Conservation (phyloP, 2,888 invertebrate species). For the Calliscelio sp. region DNA sequence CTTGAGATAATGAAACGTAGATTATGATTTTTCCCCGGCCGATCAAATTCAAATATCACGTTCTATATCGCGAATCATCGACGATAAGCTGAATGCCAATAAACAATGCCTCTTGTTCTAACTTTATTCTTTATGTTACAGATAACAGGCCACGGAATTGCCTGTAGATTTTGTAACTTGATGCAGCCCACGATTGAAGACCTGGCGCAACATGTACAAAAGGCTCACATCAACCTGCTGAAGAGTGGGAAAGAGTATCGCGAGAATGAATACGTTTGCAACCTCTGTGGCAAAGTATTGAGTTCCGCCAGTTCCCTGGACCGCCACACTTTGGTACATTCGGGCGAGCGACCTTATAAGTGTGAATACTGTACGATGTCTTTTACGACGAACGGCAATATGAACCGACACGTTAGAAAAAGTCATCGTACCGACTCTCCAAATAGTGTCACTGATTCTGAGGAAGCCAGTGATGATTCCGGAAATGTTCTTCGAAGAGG, state of each 20-base stretch:
- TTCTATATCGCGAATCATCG: constrained; percentile 16
- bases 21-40: constrained; percentile 53
- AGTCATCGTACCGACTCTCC: constrained; percentile 80
- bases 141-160: constrained; percentile 50
- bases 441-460: constrained; percentile 82
- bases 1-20: constrained; percentile 47
- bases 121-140: constrained; percentile 30
- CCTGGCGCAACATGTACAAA: constrained; percentile 58
- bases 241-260: constrained; percentile 49
- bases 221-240: constrained; percentile 43
- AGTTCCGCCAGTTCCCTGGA: constrained; percentile 93
- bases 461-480: constrained; percentile 81
- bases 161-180: constrained; percentile 58
- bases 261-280: constrained; percentile 87
- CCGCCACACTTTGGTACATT: constrained; percentile 92
- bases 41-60: constrained; percentile 63
- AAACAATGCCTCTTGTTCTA: constrained; percentile 48
- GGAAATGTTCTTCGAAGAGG: constrained; percentile 85
- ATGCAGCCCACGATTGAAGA: constrained; percentile 56
- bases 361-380: constrained; percentile 92
- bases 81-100: constrained; percentile 49
- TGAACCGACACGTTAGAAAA: constrained; percentile 93
- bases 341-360: constrained; percentile 92
- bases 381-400: constrained; percentile 94
- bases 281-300: constrained; percentile 90